Conservation (phyloP, 2,113 vertebrate species). For the Tenebrosternarchus preto region DNA sequence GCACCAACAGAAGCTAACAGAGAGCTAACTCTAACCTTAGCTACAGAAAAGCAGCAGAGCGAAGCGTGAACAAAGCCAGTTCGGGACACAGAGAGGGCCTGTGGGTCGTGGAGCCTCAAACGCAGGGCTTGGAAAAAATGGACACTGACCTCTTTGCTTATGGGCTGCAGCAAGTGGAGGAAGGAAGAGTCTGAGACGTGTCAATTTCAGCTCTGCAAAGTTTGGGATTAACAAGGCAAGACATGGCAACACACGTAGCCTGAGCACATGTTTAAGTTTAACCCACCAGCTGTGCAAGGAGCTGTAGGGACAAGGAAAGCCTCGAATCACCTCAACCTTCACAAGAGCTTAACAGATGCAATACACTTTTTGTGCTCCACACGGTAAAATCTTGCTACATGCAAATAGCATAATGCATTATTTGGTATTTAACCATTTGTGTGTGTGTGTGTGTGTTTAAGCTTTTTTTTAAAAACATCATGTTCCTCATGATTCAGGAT, state of each 20-base stretch:
- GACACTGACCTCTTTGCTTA: not conserved
- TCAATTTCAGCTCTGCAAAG: slow-evolving; percentile 19
- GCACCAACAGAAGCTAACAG: too few relatives aligned
- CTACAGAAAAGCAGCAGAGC: not conserved
- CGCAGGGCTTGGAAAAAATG: not conserved
- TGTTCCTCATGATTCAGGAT: too few relatives aligned
- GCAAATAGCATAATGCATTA: too few relatives aligned
- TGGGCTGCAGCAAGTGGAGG: not conserved
- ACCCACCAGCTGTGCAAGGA: slow-evolving; percentile 39
- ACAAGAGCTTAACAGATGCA: not conserved
- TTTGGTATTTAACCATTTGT: too few relatives aligned
- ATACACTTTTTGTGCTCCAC: not conserved
- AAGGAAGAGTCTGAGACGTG: slow-evolving; percentile 10
- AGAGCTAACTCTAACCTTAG: too few relatives aligned
- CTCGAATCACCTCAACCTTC: not conserved
- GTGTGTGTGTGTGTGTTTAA: too few relatives aligned
- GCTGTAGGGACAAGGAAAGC: not conserved
- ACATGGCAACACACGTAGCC: slow-evolving; percentile 36
- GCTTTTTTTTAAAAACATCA: too few relatives aligned
- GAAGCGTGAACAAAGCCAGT: not conserved
- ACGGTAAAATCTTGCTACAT: not conserved
- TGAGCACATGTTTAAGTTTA: slow-evolving; percentile 47
- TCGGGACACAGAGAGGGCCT: not conserved
- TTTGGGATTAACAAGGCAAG: slow-evolving; percentile 43
- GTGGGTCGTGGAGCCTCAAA: not conserved